phyloP scores from a whole-genome alignment of 2,888 invertebrate genomes.

The Drosophila pseudotalamancana region DNA sequence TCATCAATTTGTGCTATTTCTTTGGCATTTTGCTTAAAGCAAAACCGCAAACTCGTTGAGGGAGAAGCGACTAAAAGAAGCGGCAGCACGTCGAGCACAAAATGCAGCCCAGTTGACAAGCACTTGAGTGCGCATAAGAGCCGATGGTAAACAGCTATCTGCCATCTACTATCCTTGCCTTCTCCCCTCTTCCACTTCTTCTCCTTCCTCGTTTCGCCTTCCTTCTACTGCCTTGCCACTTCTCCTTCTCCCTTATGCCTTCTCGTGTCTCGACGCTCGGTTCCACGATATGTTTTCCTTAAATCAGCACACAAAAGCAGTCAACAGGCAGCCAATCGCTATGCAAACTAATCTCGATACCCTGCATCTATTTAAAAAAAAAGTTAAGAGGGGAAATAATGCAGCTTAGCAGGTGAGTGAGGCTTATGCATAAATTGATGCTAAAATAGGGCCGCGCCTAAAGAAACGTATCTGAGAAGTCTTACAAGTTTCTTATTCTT shows the following conservation, averaged over 20 bases:
- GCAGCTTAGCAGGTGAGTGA: no score
- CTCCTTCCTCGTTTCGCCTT: no score
- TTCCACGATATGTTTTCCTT: slow-evolving; percentile 15
- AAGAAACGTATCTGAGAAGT: no score
- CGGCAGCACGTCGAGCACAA: slow-evolving; percentile 8
- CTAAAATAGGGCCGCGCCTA: no score
- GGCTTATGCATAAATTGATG: no score
- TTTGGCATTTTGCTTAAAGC: slow-evolving; percentile 41
- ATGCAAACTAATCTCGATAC: slow-evolving; percentile 5
- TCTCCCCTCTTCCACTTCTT: no score
- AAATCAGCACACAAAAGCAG: slow-evolving; percentile 24
- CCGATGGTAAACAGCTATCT: slow-evolving; percentile 53
- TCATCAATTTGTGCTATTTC: slow-evolving; percentile 73
- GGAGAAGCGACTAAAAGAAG: slow-evolving; percentile 4
- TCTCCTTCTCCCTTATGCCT: no score
- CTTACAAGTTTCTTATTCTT: no score
- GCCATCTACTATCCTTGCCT: slow-evolving; percentile 17
- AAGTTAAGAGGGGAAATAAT: background rate
- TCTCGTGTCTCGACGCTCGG: slow-evolving; percentile 6
- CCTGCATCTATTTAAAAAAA: background rate
- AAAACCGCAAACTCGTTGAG: slow-evolving; percentile 9
- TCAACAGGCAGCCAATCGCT: slow-evolving; percentile 15
- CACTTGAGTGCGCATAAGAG: slow-evolving; percentile 72
- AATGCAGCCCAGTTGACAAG: slow-evolving; percentile 63
- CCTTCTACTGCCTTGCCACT: no score